These are phyloP conservation scores for Ochropleura leucogaster DNA, from an alignment of 2,888 invertebrate species.

Conservation along the genomic window DNA sequence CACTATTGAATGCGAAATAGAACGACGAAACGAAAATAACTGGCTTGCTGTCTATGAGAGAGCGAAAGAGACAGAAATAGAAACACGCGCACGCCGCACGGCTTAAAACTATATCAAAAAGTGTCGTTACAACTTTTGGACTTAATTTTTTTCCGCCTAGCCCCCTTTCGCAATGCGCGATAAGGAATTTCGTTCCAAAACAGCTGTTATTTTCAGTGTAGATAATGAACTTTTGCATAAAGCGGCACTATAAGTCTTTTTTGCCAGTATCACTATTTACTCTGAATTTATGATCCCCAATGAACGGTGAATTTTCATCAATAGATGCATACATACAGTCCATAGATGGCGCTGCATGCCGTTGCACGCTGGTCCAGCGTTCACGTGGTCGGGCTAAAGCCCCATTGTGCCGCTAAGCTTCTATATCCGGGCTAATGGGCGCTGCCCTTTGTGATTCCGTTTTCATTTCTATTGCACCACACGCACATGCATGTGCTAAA, in stretches of 20 bases:
- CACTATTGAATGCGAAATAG: too few species aligned
- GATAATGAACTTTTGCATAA: not conserved
- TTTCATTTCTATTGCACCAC: conserved; percentile 62
- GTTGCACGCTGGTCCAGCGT: conserved; percentile 16
- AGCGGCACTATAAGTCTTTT: not conserved
- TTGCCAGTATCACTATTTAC: not conserved
- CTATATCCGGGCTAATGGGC: conserved; percentile 73
- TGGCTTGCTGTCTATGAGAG: too few species aligned
- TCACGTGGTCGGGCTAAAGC: conserved; percentile 64
- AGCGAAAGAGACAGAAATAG: too few species aligned
- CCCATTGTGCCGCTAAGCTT: conserved; percentile 73
- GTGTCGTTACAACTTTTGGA: too few species aligned
- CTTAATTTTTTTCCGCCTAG: too few species aligned
- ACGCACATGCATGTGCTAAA: conserved; percentile 48
- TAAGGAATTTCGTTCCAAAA: too few species aligned
- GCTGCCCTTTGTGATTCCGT: conserved; percentile 67
- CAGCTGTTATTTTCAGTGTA: not conserved
- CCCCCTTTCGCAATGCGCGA: too few species aligned
- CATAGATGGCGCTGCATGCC: conserved; percentile 33
- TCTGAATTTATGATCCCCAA: conserved; percentile 37
- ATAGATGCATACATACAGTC: conserved; percentile 23
- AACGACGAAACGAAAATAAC: too few species aligned
- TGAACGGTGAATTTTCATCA: conserved; percentile 51
- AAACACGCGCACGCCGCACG: too few species aligned
- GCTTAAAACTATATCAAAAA: too few species aligned